Percentiles rank a stretch among this genome's conserved stretches.
Conservation (phyloP, 2,888 invertebrate genomes). For the Halictus ligatus region DNA sequence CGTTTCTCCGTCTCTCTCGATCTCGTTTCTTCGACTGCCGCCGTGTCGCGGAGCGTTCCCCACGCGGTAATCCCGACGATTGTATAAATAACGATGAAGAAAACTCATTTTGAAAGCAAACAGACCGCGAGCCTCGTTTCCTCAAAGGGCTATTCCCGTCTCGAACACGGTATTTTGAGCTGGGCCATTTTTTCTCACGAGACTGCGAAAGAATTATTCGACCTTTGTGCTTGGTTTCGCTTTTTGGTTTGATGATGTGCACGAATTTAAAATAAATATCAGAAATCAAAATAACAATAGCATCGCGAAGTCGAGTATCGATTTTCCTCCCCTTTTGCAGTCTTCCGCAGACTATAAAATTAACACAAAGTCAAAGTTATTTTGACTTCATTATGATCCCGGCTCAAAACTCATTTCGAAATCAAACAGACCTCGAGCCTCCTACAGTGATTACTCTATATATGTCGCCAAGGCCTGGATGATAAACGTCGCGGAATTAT, state of each 20-base stretch:
- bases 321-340: too few species aligned
- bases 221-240: background rate
- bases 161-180: background rate
- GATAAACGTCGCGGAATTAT: too few species aligned
- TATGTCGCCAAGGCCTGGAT: too few species aligned
- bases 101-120: constrained; percentile 17
- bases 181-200: background rate
- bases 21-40: background rate
- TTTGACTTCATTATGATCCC: background rate
- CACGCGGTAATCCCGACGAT: background rate
- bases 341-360: too few species aligned
- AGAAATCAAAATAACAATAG: too few species aligned
- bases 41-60: background rate
- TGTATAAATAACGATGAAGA: background rate
- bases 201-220: background rate
- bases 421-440: too few species aligned
- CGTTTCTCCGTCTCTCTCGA: constrained; percentile 16
- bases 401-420: too few species aligned
- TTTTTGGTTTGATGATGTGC: background rate
- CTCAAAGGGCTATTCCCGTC: background rate
- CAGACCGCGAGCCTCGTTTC: background rate
- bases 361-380: background rate
- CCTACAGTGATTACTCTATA: too few species aligned
- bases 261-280: too few species aligned
- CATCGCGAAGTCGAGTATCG: too few species aligned